Base-by-base conservation (phyloP, 2,888 invertebrate species). In the Sesamia inferens region DNA sequence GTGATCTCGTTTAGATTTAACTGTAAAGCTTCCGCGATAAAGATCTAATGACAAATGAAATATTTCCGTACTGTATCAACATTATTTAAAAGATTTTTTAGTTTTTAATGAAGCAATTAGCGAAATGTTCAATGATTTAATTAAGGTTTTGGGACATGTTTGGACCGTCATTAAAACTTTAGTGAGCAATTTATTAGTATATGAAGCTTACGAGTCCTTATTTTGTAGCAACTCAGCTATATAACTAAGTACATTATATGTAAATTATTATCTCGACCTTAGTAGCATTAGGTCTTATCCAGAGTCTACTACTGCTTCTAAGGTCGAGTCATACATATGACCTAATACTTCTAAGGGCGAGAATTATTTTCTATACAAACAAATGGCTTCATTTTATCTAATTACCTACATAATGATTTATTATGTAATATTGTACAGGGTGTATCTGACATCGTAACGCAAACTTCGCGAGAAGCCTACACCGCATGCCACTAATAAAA, bases 21-120 rank as follows among this genome's bases (percentile, higher is more conserved):
- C 79, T 76, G 86, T 86, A 62, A 16, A 58, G 51, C 63, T 48
- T 59, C 74, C 74, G 70, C 39, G 76, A 75, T 78, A 71, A 76
- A 24, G 44, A 81, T 83, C 81, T 64, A 71, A 68, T 76, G 76
- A 78, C 80, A 75, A 75, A 66, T 75, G 62, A 76, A 82, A 78
- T 78, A 84, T 76, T 72, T 72, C 47, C 48, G 58, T 16, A 59
- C 78, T 48, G 68, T 57, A 69, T 61, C 59, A 69, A 64, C 54
- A 75, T 81, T 65, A 68, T 68, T 71, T 66, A 14, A 10, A 47
- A 51, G 62, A 24, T 69, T 77, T 61, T 22, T 44, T 54, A 6
- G 47, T 65, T 79, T 66, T 70, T 42, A 31, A n/a, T 44, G 48
- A 39, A 62, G 47, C 51, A 81, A 81, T 82, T 84, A 81, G 77